Conservation (phyloP, 2,888 invertebrate genomes). For the Thera britannica region DNA sequence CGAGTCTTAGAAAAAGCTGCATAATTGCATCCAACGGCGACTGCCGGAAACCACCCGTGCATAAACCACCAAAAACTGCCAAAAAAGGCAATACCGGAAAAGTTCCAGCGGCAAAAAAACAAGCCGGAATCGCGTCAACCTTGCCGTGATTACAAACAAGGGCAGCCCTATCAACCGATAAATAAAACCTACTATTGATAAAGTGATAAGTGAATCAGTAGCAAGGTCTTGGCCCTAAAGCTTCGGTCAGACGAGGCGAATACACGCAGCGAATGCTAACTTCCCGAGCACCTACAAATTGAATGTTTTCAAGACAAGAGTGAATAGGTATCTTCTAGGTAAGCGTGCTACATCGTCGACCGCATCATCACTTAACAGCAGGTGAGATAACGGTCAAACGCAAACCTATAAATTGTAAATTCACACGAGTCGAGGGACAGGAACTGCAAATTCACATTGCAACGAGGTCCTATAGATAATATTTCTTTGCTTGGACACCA, state of each 20-base stretch:
- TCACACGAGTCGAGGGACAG: no score
- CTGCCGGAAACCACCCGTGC: constrained; percentile 52
- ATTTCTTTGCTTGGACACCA: no score
- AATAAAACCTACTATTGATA: constrained; percentile 68
- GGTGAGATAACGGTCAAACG: no score
- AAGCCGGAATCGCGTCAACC: constrained; percentile 65
- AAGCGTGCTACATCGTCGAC: no score
- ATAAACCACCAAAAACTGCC: constrained; percentile 36
- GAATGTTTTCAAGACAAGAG: no score
- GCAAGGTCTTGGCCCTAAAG: constrained; percentile 69
- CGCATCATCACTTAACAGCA: no score
- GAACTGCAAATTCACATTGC: no score
- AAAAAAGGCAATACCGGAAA: constrained; percentile 38
- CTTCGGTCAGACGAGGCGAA: not conserved
- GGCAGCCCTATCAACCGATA: constrained; percentile 75
- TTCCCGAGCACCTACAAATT: no score
- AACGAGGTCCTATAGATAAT: no score
- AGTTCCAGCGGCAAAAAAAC: constrained; percentile 58
- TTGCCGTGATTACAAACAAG: constrained; percentile 64
- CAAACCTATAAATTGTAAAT: no score
- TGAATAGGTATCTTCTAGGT: no score
- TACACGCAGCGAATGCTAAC: no score
- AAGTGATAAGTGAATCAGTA: constrained; percentile 57
- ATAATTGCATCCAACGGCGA: constrained; percentile 47
- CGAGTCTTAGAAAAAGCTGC: constrained; percentile 41